Evolutionary conservation across 2,113 vertebrate species (phyloP), one percentile per base, ranked within the genome.

Genomic region (Pomatostomus ruficeps): DNA sequence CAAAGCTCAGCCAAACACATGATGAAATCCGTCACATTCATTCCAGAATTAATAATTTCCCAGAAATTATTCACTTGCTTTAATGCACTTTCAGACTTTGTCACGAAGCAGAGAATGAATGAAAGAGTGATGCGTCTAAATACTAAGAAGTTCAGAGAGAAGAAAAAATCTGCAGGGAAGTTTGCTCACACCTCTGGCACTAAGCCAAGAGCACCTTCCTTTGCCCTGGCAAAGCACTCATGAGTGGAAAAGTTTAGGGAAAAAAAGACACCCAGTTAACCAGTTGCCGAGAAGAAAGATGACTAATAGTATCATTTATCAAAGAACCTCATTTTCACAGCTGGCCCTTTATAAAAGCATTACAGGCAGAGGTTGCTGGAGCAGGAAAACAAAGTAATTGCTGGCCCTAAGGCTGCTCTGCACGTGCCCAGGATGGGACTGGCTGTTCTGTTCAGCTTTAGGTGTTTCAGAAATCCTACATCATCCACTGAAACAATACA

Each of bases 21-120:
- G 87, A 87, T 66, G 91, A 95, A 95, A 86, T 83, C 89, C 65
- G 59, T 91, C 89, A 86, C 54, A 74, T 89, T 73, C 7, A 7
- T 54, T 76, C 40, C 42, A 57, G 35, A 92, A 89, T 65, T 90
- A 93, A 89, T 94, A 5, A 90, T 93, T 93, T 94, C 94, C 91
- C 88, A 95, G 89, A 95, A 91, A 35, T 57, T 81, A 91, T 58
- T 93, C 54, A 29, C 43, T 88, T 86, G 68, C 59, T 78, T 63
- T 89, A 84, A 89, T 25, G 2, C 40, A 54, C 74, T 95, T 88
- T 70, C 83, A 93, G 91, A 72, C 48, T 61, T 73, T 45, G 23
- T 12, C 35, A 54, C 38, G 46, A 89, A 93, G 65, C 43, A 91
- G 62, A 65, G 79, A 54, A 72, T 23, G 45, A 95, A 96, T 85